phyloP scores from a whole-genome alignment of 2,888 invertebrate species.

The Drosophila anomalata region DNA sequence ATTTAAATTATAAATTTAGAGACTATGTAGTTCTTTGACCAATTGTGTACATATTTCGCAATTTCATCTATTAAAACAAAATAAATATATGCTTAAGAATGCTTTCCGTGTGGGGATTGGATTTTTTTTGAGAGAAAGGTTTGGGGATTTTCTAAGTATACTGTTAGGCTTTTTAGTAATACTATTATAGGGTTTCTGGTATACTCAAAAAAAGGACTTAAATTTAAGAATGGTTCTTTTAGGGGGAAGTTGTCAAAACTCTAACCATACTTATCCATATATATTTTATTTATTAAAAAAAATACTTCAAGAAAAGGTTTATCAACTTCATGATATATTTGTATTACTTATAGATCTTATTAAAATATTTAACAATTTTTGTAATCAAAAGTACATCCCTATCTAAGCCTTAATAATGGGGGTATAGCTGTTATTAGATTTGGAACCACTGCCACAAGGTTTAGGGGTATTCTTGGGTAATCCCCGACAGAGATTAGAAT shows the following conservation, averaged over 20 bases:
- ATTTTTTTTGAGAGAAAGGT: not conserved
- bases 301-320: too few species aligned
- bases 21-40: not conserved
- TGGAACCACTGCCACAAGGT: constrained; percentile 27
- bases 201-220: too few species aligned
- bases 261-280: too few species aligned
- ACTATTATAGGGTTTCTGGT: not conserved
- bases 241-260: too few species aligned
- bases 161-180: not conserved
- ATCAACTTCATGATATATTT: too few species aligned
- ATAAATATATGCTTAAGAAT: constrained; percentile 5
- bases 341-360: not conserved
- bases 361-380: not conserved
- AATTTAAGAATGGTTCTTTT: too few species aligned
- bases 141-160: not conserved
- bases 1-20: constrained; percentile 7
- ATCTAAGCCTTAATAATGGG: not conserved
- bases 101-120: constrained; percentile 8
- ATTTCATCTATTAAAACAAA: constrained; percentile 3
- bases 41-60: constrained; percentile 29
- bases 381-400: not conserved
- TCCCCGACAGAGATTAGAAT: not conserved
- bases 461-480: not conserved
- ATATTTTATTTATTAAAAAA: too few species aligned
- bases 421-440: not conserved